Conservation (phyloP, 2,888 invertebrate species). For the Uloborus plumipes region DNA sequence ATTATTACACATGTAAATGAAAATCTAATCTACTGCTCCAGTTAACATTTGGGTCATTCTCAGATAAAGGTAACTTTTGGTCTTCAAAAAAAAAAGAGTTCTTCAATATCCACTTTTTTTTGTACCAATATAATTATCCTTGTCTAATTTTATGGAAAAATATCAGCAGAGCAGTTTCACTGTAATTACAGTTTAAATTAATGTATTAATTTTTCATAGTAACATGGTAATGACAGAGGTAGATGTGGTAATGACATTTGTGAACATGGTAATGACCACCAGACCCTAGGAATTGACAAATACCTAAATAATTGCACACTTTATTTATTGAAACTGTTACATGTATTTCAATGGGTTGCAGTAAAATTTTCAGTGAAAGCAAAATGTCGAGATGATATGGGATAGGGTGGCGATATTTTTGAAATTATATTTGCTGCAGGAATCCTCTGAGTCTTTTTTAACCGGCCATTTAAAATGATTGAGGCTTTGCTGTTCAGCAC, state of each 20-base stretch:
- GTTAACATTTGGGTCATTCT: too few species aligned
- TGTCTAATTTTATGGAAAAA: not conserved
- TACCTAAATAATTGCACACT: not conserved
- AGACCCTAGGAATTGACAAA: not conserved
- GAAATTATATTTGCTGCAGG: not conserved
- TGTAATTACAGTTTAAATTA: slow-evolving; percentile 4
- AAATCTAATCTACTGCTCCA: too few species aligned
- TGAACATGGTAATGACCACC: not conserved
- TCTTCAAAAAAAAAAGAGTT: too few species aligned
- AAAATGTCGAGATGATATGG: not conserved
- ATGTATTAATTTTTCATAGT: not conserved
- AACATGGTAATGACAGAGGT: not conserved
- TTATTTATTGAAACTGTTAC: too few species aligned
- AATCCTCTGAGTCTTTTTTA: not conserved
- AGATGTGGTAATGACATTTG: not conserved
- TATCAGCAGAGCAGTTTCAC: slow-evolving; percentile 1
- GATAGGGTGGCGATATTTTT: not conserved
- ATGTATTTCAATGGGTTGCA: not conserved
- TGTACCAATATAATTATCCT: not conserved
- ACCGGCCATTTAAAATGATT: not conserved
- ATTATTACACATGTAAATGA: too few species aligned
- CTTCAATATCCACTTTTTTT: too few species aligned
- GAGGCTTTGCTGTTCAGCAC: not conserved
- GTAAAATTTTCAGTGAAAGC: slow-evolving; percentile 1
- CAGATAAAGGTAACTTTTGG: too few species aligned